Percentiles rank a stretch among this genome's conserved stretches.
Conservation (phyloP, 2,113 vertebrate species). For the Beaufortia kweichowensis region DNA sequence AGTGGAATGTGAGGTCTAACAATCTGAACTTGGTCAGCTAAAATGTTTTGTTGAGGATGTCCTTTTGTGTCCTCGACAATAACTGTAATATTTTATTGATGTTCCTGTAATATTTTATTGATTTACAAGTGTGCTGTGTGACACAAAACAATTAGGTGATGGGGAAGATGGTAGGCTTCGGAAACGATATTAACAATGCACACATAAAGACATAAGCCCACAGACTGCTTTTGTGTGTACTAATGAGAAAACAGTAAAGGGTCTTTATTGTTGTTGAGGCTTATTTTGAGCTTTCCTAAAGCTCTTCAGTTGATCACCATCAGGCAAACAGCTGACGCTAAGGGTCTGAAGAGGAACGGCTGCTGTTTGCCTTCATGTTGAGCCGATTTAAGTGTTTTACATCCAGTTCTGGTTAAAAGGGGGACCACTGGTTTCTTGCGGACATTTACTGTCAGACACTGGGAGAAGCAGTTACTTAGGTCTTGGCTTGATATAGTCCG, state of each 20-base stretch:
- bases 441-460: constrained; percentile 11
- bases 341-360: constrained; percentile 72
- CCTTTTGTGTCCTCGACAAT: not conserved
- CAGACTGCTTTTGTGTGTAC: constrained; percentile 44
- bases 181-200: constrained; percentile 4
- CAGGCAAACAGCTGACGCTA: constrained; percentile 83
- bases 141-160: constrained; percentile 23
- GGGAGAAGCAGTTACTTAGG: not conserved
- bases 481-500: not conserved
- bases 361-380: constrained; percentile 62
- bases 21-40: not conserved
- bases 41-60: constrained; percentile 1
- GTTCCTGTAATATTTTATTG: constrained; percentile 28
- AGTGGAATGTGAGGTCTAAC: not conserved
- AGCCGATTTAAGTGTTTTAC: constrained; percentile 52
- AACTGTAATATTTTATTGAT: constrained; percentile 38
- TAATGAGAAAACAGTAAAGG: constrained; percentile 59
- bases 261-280: constrained; percentile 71
- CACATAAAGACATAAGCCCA: constrained; percentile 34
- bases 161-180: not conserved
- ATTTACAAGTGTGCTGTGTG: constrained; percentile 24
- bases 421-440: not conserved
- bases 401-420: constrained; percentile 39
- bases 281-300: constrained; percentile 75
- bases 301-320: constrained; percentile 86